Base-by-base conservation (phyloP, 2,797 vertebrate genomes). In the Tenualosa ilisha region DNA sequence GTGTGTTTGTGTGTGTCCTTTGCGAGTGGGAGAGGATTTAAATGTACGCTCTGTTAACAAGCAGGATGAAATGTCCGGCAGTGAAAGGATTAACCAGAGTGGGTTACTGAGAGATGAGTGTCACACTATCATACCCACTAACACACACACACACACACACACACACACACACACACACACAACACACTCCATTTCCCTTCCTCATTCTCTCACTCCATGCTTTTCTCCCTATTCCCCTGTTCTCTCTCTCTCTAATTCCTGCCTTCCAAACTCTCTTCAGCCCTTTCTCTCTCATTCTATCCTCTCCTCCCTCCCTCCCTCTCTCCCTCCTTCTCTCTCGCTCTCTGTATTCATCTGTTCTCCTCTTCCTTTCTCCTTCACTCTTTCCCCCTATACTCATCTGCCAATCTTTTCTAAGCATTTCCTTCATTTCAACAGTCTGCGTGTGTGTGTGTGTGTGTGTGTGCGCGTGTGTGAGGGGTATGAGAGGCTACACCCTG, bases 31-130 rank as follows among this genome's bases (percentile, higher is more conserved):
- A 89, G 59, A 86, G 89, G 88, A 91, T 91, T 91, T 91, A 83
- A 91, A 91, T 92, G 87, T 90, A 87, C 85, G 90, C 89, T 84
- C 89, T 84, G 89, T 91, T 90, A 91, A 89, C 91, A 90, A 88
- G 87, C 75, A 72, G 87, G 88, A 91, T 89, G 88, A 40, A 91
- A 72, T 89, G 86, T 88, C 87, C 84, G 83, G 85, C 88, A 90
- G 87, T 88, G 83, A 87, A 65, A 49, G 88, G 90, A 92, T 92
- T 91, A 89, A 85, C 82, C 82, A 84, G 63, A 37, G 87, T 83
- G 88, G 75, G 85, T 72, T n/a, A n/a, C 82, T 81, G 85, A 85
- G 86, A 56, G 84, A 88, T 40, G 88, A 89, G 86, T 81, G 86
- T 53, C 75, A 84, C 83, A 81, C 54, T 83, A 82, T 84, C 63